Base-by-base conservation (phyloP, 2,113 vertebrate species). In the Tachuris rubrigastra region DNA sequence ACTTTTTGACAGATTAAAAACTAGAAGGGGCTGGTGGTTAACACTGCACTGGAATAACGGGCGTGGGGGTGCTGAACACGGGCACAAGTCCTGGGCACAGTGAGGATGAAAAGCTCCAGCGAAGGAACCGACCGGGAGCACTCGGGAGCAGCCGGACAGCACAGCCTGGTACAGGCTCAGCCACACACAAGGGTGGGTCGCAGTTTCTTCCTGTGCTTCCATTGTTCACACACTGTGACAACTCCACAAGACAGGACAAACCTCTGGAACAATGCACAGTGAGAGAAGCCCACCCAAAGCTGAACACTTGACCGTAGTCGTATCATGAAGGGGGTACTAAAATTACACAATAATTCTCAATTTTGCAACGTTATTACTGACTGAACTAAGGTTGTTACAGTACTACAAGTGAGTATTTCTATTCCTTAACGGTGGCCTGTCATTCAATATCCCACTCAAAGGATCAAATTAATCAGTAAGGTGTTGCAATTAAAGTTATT, bases 11-110 rank as follows among this genome's bases (percentile, higher is more conserved):
- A 63, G 35, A 68, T 53, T 68, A 65, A 69, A 69, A 87, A 53
- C 12, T 12, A 13, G 13, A 68, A 66, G 49, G 41, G n/a, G 13
- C 12, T 84, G 52, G 33, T 28, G 92, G 56, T 28, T 50, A 67
- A 53, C 65, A 2, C 31, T 30, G 28, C 53, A n/a, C 4, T 65
- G 20, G 8, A 82, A 28, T 23, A 33, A 67, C 0, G 0, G 4
- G 13, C 20, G 47, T 1, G 17, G 12, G 49, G 14, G 11, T 44
- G 58, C 47, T 75, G 47, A 87, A 56, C 7, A 27, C 42, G 47
- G 14, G 20, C 31, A 28, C 5, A 59, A 68, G 31, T 33, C 50
- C 62, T 37, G 41, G 44, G 62, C 16, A 55, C 69, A 71, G 30
- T 5, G 12, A 22, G n/a, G 37, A 16, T 37, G 58, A 60, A 83